These are phyloP conservation scores for Carassius carassius DNA, from an alignment of 2,113 vertebrate genomes.

Conservation along the genomic window DNA sequence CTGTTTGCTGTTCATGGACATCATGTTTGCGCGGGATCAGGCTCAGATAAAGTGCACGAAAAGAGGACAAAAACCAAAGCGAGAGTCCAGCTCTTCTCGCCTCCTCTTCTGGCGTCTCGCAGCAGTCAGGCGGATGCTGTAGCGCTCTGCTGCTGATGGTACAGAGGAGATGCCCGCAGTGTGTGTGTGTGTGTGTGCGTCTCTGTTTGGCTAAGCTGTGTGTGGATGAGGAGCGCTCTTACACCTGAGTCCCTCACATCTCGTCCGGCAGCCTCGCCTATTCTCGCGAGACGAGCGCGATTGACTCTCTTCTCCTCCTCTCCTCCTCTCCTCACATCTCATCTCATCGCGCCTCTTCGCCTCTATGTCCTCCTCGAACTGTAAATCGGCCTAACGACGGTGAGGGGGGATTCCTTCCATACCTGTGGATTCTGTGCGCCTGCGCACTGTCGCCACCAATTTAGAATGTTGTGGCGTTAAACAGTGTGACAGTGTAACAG, in stretches of 20 bases:
- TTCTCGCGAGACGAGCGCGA: constrained; percentile 92
- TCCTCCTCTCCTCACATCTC: constrained; percentile 11
- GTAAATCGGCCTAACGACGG: constrained; percentile 59
- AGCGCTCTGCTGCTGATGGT: constrained; percentile 68
- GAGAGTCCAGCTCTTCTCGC: background rate
- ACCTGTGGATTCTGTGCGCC: constrained; percentile 76
- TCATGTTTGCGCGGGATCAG: constrained; percentile 91
- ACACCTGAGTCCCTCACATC: constrained; percentile 97
- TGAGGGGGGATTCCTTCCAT: constrained; percentile 70
- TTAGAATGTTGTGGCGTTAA: background rate
- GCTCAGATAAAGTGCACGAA: constrained; percentile 86
- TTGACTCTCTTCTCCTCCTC: constrained; percentile 67
- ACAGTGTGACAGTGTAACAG: background rate
- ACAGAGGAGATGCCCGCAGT: constrained; percentile 83
- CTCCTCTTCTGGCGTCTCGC: constrained; percentile 6
- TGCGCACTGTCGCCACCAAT: constrained; percentile 54
- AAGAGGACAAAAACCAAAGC: constrained; percentile 42
- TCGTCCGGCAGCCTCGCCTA: constrained; percentile 82
- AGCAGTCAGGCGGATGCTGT: constrained; percentile 20
- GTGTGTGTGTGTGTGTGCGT: constrained; percentile 63
- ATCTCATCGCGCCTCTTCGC: constrained; percentile 10
- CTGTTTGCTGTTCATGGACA: constrained; percentile 99
- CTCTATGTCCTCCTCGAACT: constrained; percentile 26
- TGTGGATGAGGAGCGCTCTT: constrained; percentile 86
- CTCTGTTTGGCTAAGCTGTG: constrained; percentile 87